Base-by-base conservation (phyloP, 2,113 vertebrate genomes). In the Macroglossus sobrinus region DNA sequence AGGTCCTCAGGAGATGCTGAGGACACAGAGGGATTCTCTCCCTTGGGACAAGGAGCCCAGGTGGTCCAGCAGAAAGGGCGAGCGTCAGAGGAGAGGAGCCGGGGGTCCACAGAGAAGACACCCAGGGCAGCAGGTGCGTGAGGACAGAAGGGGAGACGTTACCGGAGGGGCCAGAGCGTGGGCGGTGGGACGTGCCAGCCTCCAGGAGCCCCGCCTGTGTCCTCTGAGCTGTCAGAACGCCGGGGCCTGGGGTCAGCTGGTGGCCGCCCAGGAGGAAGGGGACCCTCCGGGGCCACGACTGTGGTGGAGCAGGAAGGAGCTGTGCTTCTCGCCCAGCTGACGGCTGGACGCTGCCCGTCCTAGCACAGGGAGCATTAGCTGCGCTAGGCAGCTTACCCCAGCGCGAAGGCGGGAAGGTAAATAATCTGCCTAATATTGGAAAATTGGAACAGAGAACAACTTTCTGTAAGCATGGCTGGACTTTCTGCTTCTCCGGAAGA, bases 321-420 rank as follows among this genome's bases (percentile, higher is more conserved):
- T 12, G 21, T 30, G 91, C 9, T 47, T 40, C 40, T 40, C 28
- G 0, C 45, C 7, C 55, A 4, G 9, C 38, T 7, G 50, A 40
- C 0, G 26, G 64, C 74, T 35, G 22, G 19, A 33, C 26, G 76
- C 59, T 43, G 71, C 71, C 88, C 68, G 88, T 4, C 68, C 82
- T 59, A 0, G 0, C 3, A 16, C n/a, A 68, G 33, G 33, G 78
- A 89, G 88, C 79, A 91, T 92, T 43, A 94, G 91, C 71, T 28
- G 38, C 24, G 45, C 84, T 69, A n/a, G 76, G 93, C 93, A 43
- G 93, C 89, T 95, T 85, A 78, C 61, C 80, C 93, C 15, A 40
- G 43, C 3, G 0, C 28, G 11, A 26, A 21, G 1, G 76, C 61
- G 14, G 59, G 33, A 55, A 68, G 72, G 95, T 61, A 40, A 69